Base-by-base conservation (phyloP, 2,888 invertebrate species). In the Crematogaster levior region DNA sequence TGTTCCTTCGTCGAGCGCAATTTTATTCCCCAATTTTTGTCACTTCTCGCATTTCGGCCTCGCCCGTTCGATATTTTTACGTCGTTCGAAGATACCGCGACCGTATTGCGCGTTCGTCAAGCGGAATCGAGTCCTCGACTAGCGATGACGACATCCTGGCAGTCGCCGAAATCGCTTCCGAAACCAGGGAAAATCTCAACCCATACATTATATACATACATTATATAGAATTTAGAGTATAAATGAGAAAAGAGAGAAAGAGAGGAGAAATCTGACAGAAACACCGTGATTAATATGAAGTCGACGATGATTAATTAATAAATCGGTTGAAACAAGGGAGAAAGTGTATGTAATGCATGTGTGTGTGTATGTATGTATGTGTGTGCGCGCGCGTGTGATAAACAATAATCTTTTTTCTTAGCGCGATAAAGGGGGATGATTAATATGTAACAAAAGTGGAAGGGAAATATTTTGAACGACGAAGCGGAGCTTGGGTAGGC, bases 401-500 rank as follows among this genome's bases (percentile, higher is more conserved):
- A 61, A 73, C 34, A 73, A 82, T 83, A 89, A 84, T 82, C 72
- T 40, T 51, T 81, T 89, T 88, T 86, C 82, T 90, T 87, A 88
- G 89, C 81, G 83, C 85, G 86, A 81, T 85, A 82, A 84, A 4
- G 46, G 84, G 82, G 82, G 86, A 83, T 61, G 68, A 81, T 84
- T 81, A 66, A 66, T 40, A 30, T 40, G 24, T 51, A 66, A 84
- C 61, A 85, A 84, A 84, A 73, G 48, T 40, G 46, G 72, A 87
- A n/a, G n/a, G n/a, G n/a, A n/a, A n/a, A 88, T 89, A 89, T 88
- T 88, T 90, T 86, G 83, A 85, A 84, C 77, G 86, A 88, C 40
- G 40, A 68, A 63, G 65, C 18, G 24, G 48, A 72, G 21, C 6
- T 46, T 15, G 27, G 63, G 2, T 51, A 46, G 46, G 58, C 43